Evolutionary conservation across 2,797 vertebrate species (phyloP).

Genomic region (Mycteria americana): DNA sequence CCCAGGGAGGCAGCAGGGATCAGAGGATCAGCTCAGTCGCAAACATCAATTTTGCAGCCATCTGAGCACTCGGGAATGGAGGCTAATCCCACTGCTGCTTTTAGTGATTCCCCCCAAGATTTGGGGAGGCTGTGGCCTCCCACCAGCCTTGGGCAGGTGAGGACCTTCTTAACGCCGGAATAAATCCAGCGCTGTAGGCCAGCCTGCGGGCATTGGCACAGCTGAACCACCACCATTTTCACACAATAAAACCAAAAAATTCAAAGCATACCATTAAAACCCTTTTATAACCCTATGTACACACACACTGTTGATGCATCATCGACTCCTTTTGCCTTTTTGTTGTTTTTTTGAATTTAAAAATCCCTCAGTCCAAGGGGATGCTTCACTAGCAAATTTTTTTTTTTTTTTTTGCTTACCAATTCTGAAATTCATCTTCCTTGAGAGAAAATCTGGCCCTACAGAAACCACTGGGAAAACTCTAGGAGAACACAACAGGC

Average conservation of each 20-base stretch:
- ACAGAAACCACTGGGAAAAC: neutral
- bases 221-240: slow-evolving; percentile 23
- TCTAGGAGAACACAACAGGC: neutral
- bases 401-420: neutral
- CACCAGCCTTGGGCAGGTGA: neutral
- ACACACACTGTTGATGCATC: neutral
- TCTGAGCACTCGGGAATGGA: neutral
- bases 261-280: slow-evolving; percentile 40
- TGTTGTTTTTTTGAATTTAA: neutral
- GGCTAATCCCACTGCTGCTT: neutral
- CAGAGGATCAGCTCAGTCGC: neutral
- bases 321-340: neutral
- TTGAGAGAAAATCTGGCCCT: neutral
- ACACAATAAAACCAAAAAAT: slow-evolving; percentile 34
- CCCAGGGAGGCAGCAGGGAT: neutral
- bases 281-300: slow-evolving; percentile 54
- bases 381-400: neutral
- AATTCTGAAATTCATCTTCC: neutral
- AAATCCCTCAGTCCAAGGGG: neutral
- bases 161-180: rapidly evolving
- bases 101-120: neutral
- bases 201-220: neutral
- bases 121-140: neutral
- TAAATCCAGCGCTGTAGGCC: neutral
- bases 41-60: neutral